phyloP scores from a whole-genome alignment of 1,140 invertebrate species.

The Antheraea pernyi region DNA sequence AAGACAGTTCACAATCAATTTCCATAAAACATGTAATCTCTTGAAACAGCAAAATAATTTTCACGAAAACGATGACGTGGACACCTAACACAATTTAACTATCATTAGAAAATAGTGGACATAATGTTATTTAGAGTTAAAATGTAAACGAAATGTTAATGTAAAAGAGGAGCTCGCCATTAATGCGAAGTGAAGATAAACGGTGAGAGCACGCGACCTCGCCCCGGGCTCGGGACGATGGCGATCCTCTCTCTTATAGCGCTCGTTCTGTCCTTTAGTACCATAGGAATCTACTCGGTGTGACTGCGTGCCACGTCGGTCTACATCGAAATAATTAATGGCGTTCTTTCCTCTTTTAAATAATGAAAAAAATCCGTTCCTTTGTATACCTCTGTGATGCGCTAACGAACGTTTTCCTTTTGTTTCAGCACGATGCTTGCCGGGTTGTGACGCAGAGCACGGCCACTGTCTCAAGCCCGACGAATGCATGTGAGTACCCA shows the following conservation, averaged over 20 bases:
- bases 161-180: neutral
- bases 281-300: slow-evolving; percentile 27
- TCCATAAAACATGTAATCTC: too few relatives aligned
- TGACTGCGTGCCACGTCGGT: slow-evolving; percentile 26
- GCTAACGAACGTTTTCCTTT: slow-evolving; percentile 79
- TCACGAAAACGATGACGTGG: too few relatives aligned
- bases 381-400: slow-evolving; percentile 54
- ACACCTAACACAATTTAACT: too few relatives aligned
- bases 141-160: too few relatives aligned
- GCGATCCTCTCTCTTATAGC: slow-evolving; percentile 70
- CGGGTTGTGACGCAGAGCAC: slow-evolving; percentile 93
- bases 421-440: slow-evolving; percentile 93
- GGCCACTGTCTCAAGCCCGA: slow-evolving; percentile 95
- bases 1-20: too few relatives aligned
- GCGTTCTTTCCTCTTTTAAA: slow-evolving; percentile 23
- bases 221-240: slow-evolving; percentile 52
- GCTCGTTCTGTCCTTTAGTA: slow-evolving; percentile 49
- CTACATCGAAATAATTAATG: slow-evolving; percentile 34
- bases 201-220: slow-evolving; percentile 60
- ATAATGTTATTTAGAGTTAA: too few relatives aligned
- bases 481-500: slow-evolving; percentile 95
- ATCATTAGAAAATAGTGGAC: too few relatives aligned
- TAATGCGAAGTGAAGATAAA: slow-evolving; percentile 37
- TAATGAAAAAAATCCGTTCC: slow-evolving; percentile 40
- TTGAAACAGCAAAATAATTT: too few relatives aligned